Percentiles rank a stretch among this genome's conserved stretches.
phyloP scores from a whole-genome alignment of 2,888 invertebrate genomes.

The Ectemnius continuus region DNA sequence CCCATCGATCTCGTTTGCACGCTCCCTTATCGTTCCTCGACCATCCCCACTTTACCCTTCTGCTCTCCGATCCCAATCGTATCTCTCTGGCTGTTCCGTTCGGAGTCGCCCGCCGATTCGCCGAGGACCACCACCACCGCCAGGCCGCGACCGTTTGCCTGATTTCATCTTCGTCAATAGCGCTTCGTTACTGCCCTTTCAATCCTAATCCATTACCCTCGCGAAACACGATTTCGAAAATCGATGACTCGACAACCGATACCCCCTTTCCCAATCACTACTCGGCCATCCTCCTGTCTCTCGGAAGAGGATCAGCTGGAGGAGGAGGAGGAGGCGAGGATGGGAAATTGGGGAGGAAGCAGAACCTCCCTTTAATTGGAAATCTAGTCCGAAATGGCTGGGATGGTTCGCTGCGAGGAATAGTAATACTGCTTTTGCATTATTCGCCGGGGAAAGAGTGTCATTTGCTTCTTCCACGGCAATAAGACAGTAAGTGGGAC shows the following conservation, averaged over 20 bases:
- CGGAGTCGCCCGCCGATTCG: background rate
- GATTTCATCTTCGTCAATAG: constrained; percentile 10
- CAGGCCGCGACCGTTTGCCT: constrained; percentile 5
- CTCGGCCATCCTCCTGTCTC: no score
- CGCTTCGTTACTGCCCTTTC: constrained; percentile 14
- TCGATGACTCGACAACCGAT: constrained; percentile 14
- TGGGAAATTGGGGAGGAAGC: constrained; percentile 14
- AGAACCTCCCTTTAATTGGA: constrained; percentile 3
- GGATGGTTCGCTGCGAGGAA: no score
- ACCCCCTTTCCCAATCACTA: background rate
- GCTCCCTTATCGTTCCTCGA: constrained; percentile 9
- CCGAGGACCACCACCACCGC: background rate
- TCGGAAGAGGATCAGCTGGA: no score
- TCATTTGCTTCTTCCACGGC: constrained; percentile 25
- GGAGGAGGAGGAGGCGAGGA: constrained; percentile 9
- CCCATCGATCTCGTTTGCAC: constrained; percentile 24
- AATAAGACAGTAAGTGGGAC: constrained; percentile 12
- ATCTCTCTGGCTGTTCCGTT: constrained; percentile 4
- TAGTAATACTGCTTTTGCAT: no score
- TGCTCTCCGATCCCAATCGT: background rate
- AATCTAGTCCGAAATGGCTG: background rate
- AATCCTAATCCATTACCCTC: constrained; percentile 14
- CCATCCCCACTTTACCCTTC: no score
- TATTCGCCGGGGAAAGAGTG: background rate
- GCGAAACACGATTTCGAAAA: constrained; percentile 17